These are phyloP conservation scores for Alligator sinensis DNA, from an alignment of 2,113 vertebrate species.

Conservation along the genomic window DNA sequence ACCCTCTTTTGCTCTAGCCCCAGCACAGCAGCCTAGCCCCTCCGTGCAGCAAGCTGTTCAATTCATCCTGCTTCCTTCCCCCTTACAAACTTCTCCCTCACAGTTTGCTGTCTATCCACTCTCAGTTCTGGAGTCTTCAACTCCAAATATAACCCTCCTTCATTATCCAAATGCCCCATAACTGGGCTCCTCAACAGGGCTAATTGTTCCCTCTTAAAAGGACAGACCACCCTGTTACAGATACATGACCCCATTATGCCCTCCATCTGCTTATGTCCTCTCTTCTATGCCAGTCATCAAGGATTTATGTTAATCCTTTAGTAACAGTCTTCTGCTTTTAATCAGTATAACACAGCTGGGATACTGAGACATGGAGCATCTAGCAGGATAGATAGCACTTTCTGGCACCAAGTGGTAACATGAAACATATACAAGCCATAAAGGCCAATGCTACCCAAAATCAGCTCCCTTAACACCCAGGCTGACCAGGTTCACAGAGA, in stretches of 20 bases:
- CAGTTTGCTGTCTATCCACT: too few species aligned
- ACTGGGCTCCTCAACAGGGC: too few species aligned
- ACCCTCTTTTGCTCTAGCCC: too few species aligned
- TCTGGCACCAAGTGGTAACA: accelerated
- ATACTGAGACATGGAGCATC: accelerated
- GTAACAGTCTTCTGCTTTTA: neutral
- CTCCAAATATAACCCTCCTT: too few species aligned
- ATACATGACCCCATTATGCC: neutral
- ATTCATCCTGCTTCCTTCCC: too few species aligned
- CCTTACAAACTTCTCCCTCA: too few species aligned
- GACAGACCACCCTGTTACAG: neutral
- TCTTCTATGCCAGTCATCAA: accelerated
- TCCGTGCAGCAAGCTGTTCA: too few species aligned
- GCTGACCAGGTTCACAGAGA: neutral
- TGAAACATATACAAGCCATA: accelerated
- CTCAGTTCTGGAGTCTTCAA: too few species aligned
- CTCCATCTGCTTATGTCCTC: neutral
- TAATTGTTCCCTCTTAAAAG: too few species aligned
- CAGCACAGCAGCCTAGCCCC: too few species aligned
- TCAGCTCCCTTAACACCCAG: neutral
- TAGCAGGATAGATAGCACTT: neutral
- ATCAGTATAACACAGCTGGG: neutral
- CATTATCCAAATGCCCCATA: too few species aligned
- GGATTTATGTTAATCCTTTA: too few species aligned
- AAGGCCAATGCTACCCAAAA: neutral